phyloP scores from a whole-genome alignment of 2,113 vertebrate species.

The Cinclus cinclus region DNA sequence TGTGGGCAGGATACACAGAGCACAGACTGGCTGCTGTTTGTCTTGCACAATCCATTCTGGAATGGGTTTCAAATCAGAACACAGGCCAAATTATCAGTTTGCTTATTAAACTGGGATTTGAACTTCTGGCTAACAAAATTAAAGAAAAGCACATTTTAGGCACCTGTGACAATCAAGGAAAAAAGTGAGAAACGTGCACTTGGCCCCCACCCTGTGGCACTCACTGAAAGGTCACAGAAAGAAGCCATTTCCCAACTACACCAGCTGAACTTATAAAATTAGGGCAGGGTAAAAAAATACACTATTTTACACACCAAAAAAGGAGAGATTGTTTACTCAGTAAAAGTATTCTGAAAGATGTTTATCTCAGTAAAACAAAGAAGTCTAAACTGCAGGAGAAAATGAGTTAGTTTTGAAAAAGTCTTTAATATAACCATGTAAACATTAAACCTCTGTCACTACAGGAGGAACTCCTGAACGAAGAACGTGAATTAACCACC shows the following conservation, averaged over 20 bases:
- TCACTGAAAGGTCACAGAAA: not conserved
- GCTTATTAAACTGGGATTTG: not conserved
- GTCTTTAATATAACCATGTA: not conserved
- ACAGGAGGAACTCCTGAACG: not conserved
- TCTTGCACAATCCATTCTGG: not conserved
- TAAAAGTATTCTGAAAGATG: not conserved
- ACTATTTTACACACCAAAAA: not conserved
- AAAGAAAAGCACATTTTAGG: not conserved
- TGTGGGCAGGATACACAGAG: not conserved
- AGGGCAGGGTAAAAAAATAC: not conserved
- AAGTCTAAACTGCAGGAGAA: not conserved
- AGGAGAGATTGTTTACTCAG: not conserved
- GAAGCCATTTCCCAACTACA: not conserved
- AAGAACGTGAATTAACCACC: not conserved
- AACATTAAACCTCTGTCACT: not conserved
- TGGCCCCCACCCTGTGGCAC: conserved; percentile 6
- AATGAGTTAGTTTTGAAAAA: not conserved
- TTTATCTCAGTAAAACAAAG: not conserved
- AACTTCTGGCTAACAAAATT: not conserved
- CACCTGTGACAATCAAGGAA: not conserved
- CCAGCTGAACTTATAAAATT: not conserved
- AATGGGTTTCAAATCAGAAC: not conserved
- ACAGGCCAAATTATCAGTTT: not conserved
- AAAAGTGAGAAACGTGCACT: not conserved
- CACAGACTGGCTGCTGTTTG: not conserved